A percentile compares a stretch with the other conserved stretches of the same genome.
Conservation (phyloP, 1,140 invertebrate species). For the Aricia agestis region DNA sequence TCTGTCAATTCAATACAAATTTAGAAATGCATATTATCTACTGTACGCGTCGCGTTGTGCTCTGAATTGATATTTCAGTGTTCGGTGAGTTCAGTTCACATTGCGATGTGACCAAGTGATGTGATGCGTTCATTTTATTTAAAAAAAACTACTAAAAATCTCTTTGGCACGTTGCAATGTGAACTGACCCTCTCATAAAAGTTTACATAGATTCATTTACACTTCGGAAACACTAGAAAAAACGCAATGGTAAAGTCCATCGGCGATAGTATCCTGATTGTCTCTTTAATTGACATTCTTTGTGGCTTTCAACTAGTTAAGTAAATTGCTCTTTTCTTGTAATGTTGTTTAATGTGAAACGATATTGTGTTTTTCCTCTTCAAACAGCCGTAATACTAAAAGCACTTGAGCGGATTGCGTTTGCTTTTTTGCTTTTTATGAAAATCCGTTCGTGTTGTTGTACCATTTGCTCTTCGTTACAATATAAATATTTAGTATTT, state of each 20-base stretch:
- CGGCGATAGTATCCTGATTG: background rate
- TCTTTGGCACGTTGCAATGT: no score
- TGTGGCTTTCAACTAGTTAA: constrained; percentile 1
- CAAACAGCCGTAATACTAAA: background rate
- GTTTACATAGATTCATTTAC: no score
- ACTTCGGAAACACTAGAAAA: background rate
- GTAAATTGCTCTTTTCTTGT: background rate
- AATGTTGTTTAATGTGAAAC: background rate
- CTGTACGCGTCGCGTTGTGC: no score
- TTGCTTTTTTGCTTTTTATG: background rate
- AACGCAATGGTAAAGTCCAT: background rate
- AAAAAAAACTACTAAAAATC: no score
- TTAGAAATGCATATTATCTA: no score
- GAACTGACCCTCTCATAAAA: no score
- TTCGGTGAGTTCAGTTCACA: no score
- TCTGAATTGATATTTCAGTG: no score
- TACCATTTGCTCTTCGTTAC: background rate
- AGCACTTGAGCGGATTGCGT: background rate
- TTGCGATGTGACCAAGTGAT: no score
- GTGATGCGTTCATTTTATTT: no score
- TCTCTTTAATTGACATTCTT: background rate
- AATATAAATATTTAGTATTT: no score
- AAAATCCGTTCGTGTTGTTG: background rate
- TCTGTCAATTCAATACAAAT: no score
- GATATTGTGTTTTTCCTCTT: background rate